Evolutionary conservation across 2,797 vertebrate genomes (phyloP), one percentile per base, ranked within the genome.

Genomic region (Darevskia mixta): DNA sequence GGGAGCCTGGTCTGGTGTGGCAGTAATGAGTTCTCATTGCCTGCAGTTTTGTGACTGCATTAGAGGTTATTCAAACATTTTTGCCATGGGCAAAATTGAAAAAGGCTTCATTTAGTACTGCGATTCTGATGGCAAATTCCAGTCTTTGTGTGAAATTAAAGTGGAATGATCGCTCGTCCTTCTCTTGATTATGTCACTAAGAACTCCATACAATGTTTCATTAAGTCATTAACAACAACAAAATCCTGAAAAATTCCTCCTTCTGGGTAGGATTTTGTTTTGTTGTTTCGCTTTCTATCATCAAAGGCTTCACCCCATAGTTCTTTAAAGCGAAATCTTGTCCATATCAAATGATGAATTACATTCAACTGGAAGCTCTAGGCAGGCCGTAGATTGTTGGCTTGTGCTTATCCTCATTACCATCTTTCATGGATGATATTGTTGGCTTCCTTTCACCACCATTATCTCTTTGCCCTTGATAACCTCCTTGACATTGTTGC

Each of bases 351-450:
- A 87, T 78, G 83, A 93, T 55, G 89, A 92, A 93, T 92, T 45
- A 13, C 23, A 32, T 91, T 87, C 85, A 88, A 78, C 73, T 92
- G 38, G 49, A 86, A 90, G 41, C 83, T 91, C 85, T 90, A 71
- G 20, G 6, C 0, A 1, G 32, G 15, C 72, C 82, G 61, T 69
- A 81, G 69, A 35, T 78, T 88, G 45, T 87, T 88, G 85, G 85
- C 90, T 88, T 49, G 86, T 80, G 8, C 64, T 81, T 73, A 58
- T 76, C 15, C 3, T 91, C 85, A 43, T 88, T 87, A 76, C 85
- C 81, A 84, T 85, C 79, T 94, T 89, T 94, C 89, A 87, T 83
- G 91, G 91, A 90, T 89, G 78, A 87, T 5, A 91, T 61, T 85
- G 72, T 82, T 89, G 92, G 82, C 89, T 92, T 91, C 69, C 32